A percentile compares a stretch with the other conserved stretches of the same genome.
These are phyloP conservation scores for Molossus alvarezi DNA, from an alignment of 2,797 vertebrate genomes.

Conservation along the genomic window DNA sequence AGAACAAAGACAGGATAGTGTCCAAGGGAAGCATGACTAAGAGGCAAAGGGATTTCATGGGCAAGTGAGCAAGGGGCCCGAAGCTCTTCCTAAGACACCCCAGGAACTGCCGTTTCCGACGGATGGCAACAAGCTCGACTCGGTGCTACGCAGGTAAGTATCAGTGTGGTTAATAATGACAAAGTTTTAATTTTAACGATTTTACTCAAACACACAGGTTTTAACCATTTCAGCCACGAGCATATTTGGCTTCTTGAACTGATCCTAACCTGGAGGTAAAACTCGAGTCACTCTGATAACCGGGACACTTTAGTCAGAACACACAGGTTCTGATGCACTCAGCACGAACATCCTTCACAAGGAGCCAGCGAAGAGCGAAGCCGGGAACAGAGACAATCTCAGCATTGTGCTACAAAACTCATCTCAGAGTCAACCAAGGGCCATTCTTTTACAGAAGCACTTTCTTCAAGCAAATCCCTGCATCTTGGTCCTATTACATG, in stretches of 20 bases:
- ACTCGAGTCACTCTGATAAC: neutral
- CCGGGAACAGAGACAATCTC: neutral
- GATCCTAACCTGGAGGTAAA: neutral
- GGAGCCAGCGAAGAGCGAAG: neutral
- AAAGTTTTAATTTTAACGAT: neutral
- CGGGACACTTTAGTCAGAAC: neutral
- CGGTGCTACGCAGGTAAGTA: fast-evolving
- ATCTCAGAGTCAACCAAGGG: neutral
- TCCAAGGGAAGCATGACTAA: neutral
- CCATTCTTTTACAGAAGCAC: neutral
- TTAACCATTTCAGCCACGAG: neutral
- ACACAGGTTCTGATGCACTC: neutral
- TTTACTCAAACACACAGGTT: neutral
- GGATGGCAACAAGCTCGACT: fast-evolving
- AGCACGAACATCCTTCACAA: neutral
- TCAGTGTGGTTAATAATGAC: neutral
- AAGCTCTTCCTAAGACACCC: neutral
- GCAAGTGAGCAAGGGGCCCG: neutral
- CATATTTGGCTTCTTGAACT: neutral
- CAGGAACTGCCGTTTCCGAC: neutral
- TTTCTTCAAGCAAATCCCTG: neutral
- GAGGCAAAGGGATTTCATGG: neutral
- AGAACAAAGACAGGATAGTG: neutral
- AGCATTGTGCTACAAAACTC: neutral
- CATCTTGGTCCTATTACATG: neutral